Base-by-base conservation (phyloP, 2,888 invertebrate genomes). In the Atrina japonica region DNA sequence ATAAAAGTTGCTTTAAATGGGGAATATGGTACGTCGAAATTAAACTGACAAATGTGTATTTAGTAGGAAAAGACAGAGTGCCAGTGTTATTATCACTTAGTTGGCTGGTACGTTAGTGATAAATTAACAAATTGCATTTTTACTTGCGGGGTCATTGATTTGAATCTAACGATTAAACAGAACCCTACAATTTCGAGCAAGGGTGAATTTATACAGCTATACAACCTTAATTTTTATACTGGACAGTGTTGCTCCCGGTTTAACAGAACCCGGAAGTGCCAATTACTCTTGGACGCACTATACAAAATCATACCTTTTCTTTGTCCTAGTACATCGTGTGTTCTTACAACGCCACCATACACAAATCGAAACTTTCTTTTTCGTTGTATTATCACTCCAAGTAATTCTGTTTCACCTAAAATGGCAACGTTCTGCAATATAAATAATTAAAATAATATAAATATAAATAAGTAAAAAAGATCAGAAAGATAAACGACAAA, bases 341-440 rank as follows among this genome's bases (percentile, higher is more conserved):
- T 77, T 21, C 68, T 61, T 0, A 87, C 85, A 3, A 86, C 78
- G 0, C 84, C 84, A 0, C 87, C 87, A 56, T 86, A 85, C 18
- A 77, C 50, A 45, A 83, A 76, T 29, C 72, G 45, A 61, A 87
- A 85, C 56, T 70, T 64, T 18, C 85, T 66, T 16, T 67, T 66
- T 27, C 81, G 70, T 23, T 78, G 58, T 30, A 87, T 80, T n/a
- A 80, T 77, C 5, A 78, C 72, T 0, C 82, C 82, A 64, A 87
- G 66, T 21, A 86, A 70, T 50, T 83, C 83, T 16, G 85, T 83
- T 49, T 84, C 86, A 14, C 72, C 74, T 0, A 85, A 58, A 11
- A 86, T 83, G 0, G 81, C 77, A 1, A 86, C 77, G 27, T 76
- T 81, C 87, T 87, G 66, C 7, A 30, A 41, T 18, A 27, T 18